These are phyloP conservation scores for Grantiella picta DNA, from an alignment of 2,113 vertebrate genomes.

Conservation along the genomic window DNA sequence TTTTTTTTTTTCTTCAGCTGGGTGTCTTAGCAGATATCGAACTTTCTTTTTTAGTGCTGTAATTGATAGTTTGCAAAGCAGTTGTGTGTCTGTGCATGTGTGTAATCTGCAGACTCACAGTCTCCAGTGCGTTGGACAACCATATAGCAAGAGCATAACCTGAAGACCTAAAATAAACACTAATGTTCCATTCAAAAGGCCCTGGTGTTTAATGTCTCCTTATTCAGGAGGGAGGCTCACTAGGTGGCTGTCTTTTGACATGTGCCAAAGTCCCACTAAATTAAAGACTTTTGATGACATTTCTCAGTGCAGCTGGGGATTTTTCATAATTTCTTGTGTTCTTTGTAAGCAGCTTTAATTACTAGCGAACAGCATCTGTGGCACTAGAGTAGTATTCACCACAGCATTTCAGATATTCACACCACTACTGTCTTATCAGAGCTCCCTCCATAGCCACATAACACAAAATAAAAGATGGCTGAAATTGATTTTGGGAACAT, in stretches of 20 bases:
- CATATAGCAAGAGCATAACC: not conserved
- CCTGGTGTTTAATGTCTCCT: not conserved
- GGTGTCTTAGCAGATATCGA: not conserved
- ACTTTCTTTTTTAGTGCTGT: not conserved
- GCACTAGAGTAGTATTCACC: not conserved
- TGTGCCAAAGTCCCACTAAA: not conserved
- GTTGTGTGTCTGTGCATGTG: not conserved
- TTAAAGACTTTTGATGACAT: not conserved
- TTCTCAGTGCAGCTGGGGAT: not conserved
- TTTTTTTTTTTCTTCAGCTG: not conserved
- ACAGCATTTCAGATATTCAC: not conserved
- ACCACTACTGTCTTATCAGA: not conserved
- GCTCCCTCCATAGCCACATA: not conserved
- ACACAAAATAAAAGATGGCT: not conserved
- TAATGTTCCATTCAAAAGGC: not conserved
- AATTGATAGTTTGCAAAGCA: slow-evolving; percentile 1
- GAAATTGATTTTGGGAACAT: not conserved
- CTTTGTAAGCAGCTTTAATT: not conserved
- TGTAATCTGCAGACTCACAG: not conserved
- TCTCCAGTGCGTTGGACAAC: not conserved
- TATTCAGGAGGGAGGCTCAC: not conserved
- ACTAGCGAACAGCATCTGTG: not conserved
- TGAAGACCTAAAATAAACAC: not conserved
- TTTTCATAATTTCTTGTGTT: not conserved
- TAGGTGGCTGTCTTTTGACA: not conserved